Conservation (phyloP, 2,797 vertebrate genomes). For the Kryptolebias ocellatus region DNA sequence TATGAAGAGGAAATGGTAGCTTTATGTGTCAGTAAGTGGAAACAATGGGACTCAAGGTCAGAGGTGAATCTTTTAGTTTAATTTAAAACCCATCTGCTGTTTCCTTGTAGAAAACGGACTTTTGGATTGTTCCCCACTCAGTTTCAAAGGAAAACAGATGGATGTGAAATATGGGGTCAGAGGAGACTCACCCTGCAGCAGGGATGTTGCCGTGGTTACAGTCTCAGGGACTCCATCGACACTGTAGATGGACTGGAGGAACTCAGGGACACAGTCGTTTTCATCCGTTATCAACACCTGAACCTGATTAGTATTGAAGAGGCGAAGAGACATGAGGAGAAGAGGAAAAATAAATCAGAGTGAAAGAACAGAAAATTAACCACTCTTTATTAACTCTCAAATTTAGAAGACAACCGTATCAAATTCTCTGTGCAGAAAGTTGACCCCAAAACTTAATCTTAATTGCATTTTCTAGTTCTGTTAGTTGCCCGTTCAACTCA, state of each 20-base stretch:
- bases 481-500: constrained; percentile 53
- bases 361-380: constrained; percentile 48
- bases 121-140: constrained; percentile 23
- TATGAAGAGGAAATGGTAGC: constrained; percentile 13
- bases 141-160: constrained; percentile 57
- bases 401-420: constrained; percentile 46
- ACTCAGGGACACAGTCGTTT: constrained; percentile 89
- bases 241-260: constrained; percentile 89
- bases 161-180: constrained; percentile 55
- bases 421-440: constrained; percentile 41
- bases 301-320: constrained; percentile 78
- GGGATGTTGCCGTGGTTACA: constrained; percentile 88
- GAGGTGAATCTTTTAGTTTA: constrained; percentile 5
- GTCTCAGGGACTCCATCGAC: constrained; percentile 88
- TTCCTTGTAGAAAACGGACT: constrained; percentile 18
- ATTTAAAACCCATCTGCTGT: constrained; percentile 28
- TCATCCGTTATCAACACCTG: constrained; percentile 88
- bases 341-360: constrained; percentile 21
- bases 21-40: constrained; percentile 4
- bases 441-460: constrained; percentile 61
- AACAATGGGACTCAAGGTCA: constrained; percentile 12
- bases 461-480: constrained; percentile 64
- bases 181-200: constrained; percentile 86
- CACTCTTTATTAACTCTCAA: constrained; percentile 43
- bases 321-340: neutral